Conservation (phyloP, 2,113 vertebrate genomes). For the Vulpes ferrilata region DNA sequence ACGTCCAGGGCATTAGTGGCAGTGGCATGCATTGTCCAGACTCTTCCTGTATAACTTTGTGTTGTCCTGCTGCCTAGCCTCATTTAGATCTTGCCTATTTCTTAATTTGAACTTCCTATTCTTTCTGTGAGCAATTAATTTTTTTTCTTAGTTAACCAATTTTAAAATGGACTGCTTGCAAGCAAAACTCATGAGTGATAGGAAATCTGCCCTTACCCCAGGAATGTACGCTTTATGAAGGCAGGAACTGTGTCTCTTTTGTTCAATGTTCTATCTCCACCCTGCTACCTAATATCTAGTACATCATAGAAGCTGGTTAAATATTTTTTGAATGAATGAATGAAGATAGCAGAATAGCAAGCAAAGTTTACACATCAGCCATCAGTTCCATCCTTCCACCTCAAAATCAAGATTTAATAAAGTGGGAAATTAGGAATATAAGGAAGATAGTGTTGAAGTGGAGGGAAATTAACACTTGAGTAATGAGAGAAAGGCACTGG, state of each 20-base stretch:
- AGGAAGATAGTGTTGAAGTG: neutral
- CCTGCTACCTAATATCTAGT: neutral
- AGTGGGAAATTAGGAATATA: neutral
- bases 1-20: neutral
- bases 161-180: neutral
- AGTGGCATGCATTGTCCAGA: neutral
- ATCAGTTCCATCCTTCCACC: neutral
- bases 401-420: conserved; percentile 29
- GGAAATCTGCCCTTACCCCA: neutral
- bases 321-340: neutral
- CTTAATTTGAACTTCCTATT: neutral
- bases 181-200: neutral
- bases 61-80: neutral
- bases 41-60: neutral
- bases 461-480: neutral
- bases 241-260: neutral
- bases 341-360: neutral
- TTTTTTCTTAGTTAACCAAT: neutral
- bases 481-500: neutral
- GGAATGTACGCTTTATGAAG: neutral
- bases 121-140: neutral
- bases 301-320: neutral
- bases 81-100: neutral
- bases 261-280: neutral
- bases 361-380: neutral